A percentile compares a stretch with the other conserved stretches of the same genome.
Evolutionary conservation across 2,797 vertebrate genomes (phyloP).

Genomic region (Diceros bicornis): DNA sequence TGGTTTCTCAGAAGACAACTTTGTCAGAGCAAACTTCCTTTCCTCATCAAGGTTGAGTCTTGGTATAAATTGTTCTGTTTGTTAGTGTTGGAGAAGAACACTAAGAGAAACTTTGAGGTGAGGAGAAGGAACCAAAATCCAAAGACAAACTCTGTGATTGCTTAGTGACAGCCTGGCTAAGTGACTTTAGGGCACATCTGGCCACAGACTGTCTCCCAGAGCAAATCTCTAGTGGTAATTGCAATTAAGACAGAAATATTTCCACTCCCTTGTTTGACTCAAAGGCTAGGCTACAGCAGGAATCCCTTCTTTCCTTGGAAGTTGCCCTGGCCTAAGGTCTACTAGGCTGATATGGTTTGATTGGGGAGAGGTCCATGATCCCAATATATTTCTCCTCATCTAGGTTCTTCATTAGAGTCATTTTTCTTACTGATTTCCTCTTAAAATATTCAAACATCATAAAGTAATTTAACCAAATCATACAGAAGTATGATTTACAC

Average conservation of each 20-base stretch:
- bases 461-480: slow-evolving; percentile 41
- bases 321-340: neutral
- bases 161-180: slow-evolving; percentile 61
- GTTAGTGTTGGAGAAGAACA: slow-evolving; percentile 36
- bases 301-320: slow-evolving; percentile 50
- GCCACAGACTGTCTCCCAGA: slow-evolving; percentile 40
- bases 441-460: slow-evolving; percentile 51
- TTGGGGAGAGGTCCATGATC: neutral
- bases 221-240: slow-evolving; percentile 29
- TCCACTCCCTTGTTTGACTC: slow-evolving; percentile 31
- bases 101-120: slow-evolving; percentile 2
- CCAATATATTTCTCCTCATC: slow-evolving; percentile 29
- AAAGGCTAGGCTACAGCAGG: slow-evolving; percentile 3
- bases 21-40: slow-evolving; percentile 11
- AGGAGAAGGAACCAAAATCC: slow-evolving; percentile 7
- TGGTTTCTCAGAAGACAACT: slow-evolving; percentile 24
- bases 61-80: slow-evolving; percentile 43
- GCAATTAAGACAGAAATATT: slow-evolving; percentile 64
- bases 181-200: slow-evolving; percentile 43
- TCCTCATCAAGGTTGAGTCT: slow-evolving; percentile 51
- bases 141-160: slow-evolving; percentile 48
- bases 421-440: slow-evolving; percentile 44
- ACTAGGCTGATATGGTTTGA: slow-evolving; percentile 19
- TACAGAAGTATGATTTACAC: slow-evolving; percentile 34
- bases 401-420: slow-evolving; percentile 37